Evolutionary conservation across 2,113 vertebrate species (phyloP).

Genomic region (Grallaria varia): DNA sequence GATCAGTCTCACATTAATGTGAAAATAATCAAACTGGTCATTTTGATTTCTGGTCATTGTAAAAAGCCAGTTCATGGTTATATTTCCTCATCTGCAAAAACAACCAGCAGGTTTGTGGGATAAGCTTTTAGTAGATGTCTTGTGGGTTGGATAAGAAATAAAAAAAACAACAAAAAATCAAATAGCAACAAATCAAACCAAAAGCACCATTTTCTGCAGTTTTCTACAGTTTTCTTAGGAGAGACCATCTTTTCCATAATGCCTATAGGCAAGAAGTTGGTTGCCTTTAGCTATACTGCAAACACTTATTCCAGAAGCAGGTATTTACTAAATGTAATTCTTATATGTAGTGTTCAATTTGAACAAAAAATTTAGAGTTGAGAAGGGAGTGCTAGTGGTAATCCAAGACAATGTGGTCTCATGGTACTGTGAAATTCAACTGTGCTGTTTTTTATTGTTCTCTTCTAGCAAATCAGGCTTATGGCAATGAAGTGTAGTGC

Average conservation of each 20-base stretch:
- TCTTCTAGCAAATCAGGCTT: background rate
- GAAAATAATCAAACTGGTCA: background rate
- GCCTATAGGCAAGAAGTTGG: background rate
- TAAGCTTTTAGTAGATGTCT: background rate
- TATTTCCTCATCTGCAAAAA: background rate
- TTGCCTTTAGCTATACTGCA: background rate
- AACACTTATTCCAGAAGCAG: background rate
- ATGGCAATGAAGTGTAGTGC: background rate
- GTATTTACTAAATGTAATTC: background rate
- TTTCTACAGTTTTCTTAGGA: background rate
- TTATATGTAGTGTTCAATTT: background rate
- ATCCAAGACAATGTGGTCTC: background rate
- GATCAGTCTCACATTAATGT: background rate
- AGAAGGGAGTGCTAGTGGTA: background rate
- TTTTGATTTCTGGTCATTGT: background rate
- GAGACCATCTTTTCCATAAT: background rate
- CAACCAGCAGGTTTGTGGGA: accelerated
- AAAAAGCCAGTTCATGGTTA: background rate
- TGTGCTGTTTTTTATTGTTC: background rate
- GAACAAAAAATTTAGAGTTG: background rate
- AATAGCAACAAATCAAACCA: background rate
- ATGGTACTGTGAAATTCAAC: background rate
- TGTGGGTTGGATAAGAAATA: background rate
- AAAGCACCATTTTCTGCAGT: background rate
- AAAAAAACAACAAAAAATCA: too few species aligned